Conservation (phyloP, 2,113 vertebrate species). For the Hydropotes inermis region DNA sequence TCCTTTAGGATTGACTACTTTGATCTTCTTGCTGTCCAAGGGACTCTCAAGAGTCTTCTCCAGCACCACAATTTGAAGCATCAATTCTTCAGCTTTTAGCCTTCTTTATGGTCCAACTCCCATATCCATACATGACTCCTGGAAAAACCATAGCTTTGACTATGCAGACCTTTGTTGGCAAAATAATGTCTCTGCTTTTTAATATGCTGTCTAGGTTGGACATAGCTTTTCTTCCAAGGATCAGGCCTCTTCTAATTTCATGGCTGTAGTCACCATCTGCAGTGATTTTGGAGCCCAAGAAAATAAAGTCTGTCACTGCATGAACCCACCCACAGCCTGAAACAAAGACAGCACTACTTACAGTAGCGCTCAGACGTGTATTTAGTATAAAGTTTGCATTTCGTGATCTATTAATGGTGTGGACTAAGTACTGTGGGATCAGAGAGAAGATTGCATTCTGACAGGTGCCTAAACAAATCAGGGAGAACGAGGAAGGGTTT, state of each 20-base stretch:
- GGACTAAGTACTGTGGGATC: neutral
- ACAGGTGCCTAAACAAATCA: neutral
- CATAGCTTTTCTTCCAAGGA: neutral
- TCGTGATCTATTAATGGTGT: neutral
- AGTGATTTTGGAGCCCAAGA: neutral
- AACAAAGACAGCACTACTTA: neutral
- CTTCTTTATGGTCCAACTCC: neutral
- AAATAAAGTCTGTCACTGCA: neutral
- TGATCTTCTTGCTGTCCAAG: neutral
- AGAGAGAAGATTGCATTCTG: neutral
- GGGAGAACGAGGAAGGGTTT: neutral
- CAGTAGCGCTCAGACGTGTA: accelerated
- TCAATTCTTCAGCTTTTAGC: neutral
- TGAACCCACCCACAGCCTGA: neutral
- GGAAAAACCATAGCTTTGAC: neutral
- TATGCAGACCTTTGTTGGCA: neutral
- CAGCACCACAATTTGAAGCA: neutral
- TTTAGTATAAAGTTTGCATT: neutral
- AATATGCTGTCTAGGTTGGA: neutral
- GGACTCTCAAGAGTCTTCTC: neutral
- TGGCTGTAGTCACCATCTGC: neutral
- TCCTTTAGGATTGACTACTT: neutral
- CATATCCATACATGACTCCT: neutral
- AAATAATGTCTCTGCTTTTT: neutral
- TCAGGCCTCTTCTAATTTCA: neutral